Evolutionary conservation across 1,140 invertebrate genomes (phyloP), one percentile per base, ranked within the genome.

Genomic region (Lasioglossum albipes): DNA sequence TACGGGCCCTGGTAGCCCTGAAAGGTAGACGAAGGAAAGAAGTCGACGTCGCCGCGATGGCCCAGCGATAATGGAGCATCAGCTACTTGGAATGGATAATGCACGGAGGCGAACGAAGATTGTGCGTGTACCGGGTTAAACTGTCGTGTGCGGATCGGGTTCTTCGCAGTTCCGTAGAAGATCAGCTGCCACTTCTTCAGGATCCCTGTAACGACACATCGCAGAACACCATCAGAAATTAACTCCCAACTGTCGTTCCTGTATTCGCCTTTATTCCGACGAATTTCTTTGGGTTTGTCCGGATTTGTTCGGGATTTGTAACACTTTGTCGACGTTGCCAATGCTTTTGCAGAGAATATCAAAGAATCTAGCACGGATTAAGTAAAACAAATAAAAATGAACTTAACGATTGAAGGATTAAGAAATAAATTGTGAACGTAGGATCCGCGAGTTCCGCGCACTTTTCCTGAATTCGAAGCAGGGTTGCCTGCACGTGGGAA

Each of bases 131-230:
- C 94, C 94, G 92, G 93, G 92, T 88, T 93, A 92, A 84, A 94
- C 89, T 89, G 91, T 78, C 85, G 91, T 73, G 82, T 91, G 83
- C 89, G 91, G 88, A 97, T 93, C 81, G 97, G 97, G 90, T 98
- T 96, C 3, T 95, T 95, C 42, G 96, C 94, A 0, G 98, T 98
- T 20, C 98, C 98, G 88, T 98, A 98, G 90, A 98, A 97, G 88
- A 98, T 97, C 62, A 99, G 93, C 92, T 98, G 97, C 97, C 97
- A 98, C 92, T 98, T 98, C 87, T 97, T 97, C 57, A 99, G 90
- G 69, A 97, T 96, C 49, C 95, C 95, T 95, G 90, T 20, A 88
- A 89, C 72, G 84, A n/a, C 36, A 27, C n/a, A 27, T 7, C 13
- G 67, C 2, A 52, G 0, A 4, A 4, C 9, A 18, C 42, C 12